Evolutionary conservation across 2,888 invertebrate species (phyloP).

Genomic region (Calameuta idolon): DNA sequence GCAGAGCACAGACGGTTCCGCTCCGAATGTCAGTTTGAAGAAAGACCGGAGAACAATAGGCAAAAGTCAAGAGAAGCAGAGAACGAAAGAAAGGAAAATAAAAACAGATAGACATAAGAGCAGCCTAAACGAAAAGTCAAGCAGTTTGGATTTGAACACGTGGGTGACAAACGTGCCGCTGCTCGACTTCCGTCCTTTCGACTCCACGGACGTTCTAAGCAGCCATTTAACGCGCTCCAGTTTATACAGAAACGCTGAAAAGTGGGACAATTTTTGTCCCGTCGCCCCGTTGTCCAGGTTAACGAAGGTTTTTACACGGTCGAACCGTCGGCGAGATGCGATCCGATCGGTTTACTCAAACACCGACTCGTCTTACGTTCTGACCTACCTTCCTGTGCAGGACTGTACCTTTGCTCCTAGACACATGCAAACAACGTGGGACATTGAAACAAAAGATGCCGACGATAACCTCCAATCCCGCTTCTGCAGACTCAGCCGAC

Average conservation of each 20-base stretch:
- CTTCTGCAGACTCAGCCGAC: no score
- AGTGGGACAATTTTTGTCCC: conserved; percentile 30
- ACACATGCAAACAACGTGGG: no score
- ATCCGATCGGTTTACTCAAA: not conserved
- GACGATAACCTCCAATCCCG: no score
- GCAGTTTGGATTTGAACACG: no score
- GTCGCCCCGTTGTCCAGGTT: not conserved
- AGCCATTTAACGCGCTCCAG: conserved; percentile 45
- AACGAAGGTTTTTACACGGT: not conserved
- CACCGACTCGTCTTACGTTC: not conserved
- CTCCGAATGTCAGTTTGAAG: conserved; percentile 19
- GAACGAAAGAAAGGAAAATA: conserved; percentile 21
- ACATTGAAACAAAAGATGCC: no score
- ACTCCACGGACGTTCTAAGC: not conserved
- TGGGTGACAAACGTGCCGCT: no score
- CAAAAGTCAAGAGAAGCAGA: conserved; percentile 13
- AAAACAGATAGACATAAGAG: conserved; percentile 1
- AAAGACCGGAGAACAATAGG: not conserved
- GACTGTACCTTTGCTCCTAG: no score
- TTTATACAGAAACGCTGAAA: conserved; percentile 33
- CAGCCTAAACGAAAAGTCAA: no score
- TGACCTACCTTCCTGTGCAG: not conserved
- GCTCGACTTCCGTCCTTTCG: no score
- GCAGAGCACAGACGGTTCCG: conserved; percentile 7
- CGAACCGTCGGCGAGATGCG: not conserved